These are phyloP conservation scores for Microcebus lehilahytsara DNA, from an alignment of 2,113 vertebrate species.

Conservation along the genomic window DNA sequence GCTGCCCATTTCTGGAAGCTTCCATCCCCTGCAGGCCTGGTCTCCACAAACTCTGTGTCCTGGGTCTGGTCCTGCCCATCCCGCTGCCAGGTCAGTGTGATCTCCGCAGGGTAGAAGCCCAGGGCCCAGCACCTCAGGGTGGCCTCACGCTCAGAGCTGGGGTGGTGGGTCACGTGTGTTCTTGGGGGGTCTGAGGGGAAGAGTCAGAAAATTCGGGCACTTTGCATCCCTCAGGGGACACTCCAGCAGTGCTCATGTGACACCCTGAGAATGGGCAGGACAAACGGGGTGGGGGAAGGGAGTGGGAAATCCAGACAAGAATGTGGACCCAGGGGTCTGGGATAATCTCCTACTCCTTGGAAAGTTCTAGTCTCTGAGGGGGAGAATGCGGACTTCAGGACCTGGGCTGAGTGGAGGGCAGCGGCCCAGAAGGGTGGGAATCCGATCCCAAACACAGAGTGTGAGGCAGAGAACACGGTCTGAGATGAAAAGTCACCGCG, in stretches of 20 bases:
- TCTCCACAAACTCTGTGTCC: no score
- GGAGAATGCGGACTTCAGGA: neutral
- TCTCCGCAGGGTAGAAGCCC: no score
- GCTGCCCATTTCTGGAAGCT: no score
- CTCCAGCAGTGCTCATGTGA: neutral
- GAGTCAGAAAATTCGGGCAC: neutral
- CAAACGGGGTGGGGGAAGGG: neutral
- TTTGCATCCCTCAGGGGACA: neutral
- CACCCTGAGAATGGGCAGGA: neutral
- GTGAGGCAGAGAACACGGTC: neutral
- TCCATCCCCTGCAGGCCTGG: no score
- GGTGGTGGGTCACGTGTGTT: no score
- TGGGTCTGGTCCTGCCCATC: no score
- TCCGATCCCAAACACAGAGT: neutral
- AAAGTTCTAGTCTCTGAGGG: no score
- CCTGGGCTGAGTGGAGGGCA: neutral
- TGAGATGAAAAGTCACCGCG: neutral
- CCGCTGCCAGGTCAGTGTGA: no score
- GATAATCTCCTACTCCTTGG: neutral
- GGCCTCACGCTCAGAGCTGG: no score
- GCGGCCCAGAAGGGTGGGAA: neutral
- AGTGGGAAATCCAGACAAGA: neutral
- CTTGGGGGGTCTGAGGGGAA: neutral
- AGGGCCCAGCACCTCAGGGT: no score
- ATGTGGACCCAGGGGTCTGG: neutral